phyloP scores from a whole-genome alignment of 2,888 invertebrate genomes.

The Trachelus stipa region DNA sequence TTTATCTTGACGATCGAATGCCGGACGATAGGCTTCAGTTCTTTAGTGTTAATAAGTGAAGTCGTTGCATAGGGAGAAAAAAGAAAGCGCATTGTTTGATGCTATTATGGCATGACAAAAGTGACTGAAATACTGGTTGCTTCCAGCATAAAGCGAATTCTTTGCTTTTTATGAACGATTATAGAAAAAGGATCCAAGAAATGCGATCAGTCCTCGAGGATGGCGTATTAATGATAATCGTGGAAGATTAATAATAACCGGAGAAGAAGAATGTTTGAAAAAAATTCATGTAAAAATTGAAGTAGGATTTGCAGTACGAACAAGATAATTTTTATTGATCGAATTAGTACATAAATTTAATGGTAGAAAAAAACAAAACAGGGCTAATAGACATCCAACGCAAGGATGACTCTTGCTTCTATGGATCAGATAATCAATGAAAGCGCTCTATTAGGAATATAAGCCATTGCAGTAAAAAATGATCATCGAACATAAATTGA shows the following conservation, averaged over 20 bases:
- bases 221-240: background rate
- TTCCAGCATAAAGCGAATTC: background rate
- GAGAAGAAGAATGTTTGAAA: background rate
- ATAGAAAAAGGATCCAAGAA: background rate
- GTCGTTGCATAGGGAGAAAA: constrained; percentile 11
- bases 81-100: constrained; percentile 25
- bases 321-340: background rate
- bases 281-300: background rate
- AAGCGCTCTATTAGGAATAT: background rate
- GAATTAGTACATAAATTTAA: background rate
- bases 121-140: background rate
- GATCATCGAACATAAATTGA: background rate
- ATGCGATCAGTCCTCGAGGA: background rate
- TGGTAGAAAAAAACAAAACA: background rate
- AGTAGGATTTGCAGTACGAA: background rate
- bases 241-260: background rate
- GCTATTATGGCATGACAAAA: constrained; percentile 11
- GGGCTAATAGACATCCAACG: background rate
- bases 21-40: constrained; percentile 33
- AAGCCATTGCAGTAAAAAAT: background rate
- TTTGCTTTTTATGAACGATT: background rate
- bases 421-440: background rate
- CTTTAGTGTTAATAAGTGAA: constrained; percentile 31
- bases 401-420: background rate
- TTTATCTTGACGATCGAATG: constrained; percentile 37